Evolutionary conservation across 2,113 vertebrate genomes (phyloP).

Genomic region (Lophura nycthemera): DNA sequence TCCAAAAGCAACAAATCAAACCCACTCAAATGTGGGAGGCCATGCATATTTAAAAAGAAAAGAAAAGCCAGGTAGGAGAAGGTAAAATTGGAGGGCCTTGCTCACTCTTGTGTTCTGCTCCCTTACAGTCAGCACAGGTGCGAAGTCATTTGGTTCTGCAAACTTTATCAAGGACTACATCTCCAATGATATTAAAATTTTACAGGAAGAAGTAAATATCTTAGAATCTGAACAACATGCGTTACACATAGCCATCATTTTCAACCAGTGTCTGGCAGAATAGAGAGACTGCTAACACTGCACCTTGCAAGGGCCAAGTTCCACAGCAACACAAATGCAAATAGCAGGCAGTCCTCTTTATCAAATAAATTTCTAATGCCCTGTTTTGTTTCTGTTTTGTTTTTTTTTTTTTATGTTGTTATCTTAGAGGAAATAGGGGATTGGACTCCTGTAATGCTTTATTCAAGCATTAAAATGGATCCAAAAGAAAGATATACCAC

Average conservation of each 20-base stretch:
- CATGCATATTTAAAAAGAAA: not conserved
- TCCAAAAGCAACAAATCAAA: not conserved
- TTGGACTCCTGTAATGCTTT: slow-evolving; percentile 50
- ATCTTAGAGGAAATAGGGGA: slow-evolving; percentile 34
- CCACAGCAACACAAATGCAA: slow-evolving; percentile 18
- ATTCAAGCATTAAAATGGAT: slow-evolving; percentile 52
- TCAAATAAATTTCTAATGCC: slow-evolving; percentile 1
- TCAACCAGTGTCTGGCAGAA: not conserved
- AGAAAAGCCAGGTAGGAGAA: not conserved
- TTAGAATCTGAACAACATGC: not conserved
- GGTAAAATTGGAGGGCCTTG: not conserved
- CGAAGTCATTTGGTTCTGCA: not conserved
- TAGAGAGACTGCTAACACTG: not conserved
- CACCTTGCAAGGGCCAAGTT: not conserved
- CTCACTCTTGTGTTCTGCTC: not conserved
- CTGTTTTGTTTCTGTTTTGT: not conserved
- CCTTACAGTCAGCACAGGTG: not conserved
- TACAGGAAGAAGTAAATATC: not conserved
- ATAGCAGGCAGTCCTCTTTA: not conserved
- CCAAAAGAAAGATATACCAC: slow-evolving; percentile 47
- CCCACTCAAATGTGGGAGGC: not conserved
- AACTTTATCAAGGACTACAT: not conserved
- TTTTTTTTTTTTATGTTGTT: no score
- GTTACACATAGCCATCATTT: not conserved
- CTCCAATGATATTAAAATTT: not conserved